Evolutionary conservation across 2,113 vertebrate species (phyloP).

Genomic region (Grallaria varia): DNA sequence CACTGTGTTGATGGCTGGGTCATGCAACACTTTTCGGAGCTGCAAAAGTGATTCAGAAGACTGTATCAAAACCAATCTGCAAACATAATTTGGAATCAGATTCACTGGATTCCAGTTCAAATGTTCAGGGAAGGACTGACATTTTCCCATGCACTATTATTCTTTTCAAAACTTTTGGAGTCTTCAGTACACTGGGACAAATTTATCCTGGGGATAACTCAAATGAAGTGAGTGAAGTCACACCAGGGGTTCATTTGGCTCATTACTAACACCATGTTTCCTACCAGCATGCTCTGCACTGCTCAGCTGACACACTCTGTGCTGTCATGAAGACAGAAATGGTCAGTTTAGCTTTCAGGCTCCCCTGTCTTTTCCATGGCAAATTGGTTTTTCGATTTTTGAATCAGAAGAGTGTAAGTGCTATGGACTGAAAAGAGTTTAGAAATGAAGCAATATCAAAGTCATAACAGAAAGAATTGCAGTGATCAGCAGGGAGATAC

Average conservation of each 20-base stretch:
- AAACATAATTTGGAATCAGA: constrained; percentile 8
- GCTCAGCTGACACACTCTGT: not conserved
- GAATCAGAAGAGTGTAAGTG: not conserved
- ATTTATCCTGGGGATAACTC: constrained; percentile 31
- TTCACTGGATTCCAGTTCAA: not conserved
- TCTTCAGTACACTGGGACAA: not conserved
- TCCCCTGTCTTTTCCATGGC: not conserved
- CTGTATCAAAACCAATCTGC: not conserved
- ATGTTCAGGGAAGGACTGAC: not conserved
- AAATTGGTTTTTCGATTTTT: not conserved
- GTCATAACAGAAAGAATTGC: not conserved
- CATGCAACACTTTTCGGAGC: constrained; percentile 48
- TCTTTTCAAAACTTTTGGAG: constrained; percentile 11
- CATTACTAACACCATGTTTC: constrained; percentile 30
- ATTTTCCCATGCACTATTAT: not conserved
- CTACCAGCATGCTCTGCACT: not conserved
- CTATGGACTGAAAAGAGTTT: not conserved
- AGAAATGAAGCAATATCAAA: not conserved
- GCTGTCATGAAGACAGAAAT: not conserved
- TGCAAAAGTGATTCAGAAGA: constrained; percentile 42
- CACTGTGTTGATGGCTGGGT: constrained; percentile 24
- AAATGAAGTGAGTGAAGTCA: constrained; percentile 39
- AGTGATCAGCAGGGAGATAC: not conserved
- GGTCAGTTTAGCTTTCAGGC: not conserved
- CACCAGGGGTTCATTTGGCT: constrained; percentile 43